Percentiles rank a stretch among this genome's conserved stretches.
Evolutionary conservation across 2,888 invertebrate genomes (phyloP).

Genomic region (Formica aserva): DNA sequence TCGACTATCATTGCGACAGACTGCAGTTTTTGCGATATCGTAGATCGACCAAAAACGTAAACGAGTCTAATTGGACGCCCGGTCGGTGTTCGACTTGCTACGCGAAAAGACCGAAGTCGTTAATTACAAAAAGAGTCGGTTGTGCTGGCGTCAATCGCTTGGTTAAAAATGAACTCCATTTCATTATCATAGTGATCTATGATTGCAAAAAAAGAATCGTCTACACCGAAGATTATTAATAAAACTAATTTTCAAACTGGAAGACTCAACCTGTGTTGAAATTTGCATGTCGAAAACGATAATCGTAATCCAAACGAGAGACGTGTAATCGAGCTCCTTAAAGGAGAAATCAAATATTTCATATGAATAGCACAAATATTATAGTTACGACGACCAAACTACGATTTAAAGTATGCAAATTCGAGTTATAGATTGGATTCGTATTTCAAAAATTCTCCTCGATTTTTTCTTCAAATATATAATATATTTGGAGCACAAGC

Average conservation of each 20-base stretch:
- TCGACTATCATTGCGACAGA: conserved; percentile 33
- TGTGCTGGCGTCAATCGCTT: not conserved
- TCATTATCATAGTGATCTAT: not conserved
- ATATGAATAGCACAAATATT: conserved; percentile 48
- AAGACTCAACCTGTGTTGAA: not conserved
- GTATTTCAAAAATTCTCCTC: not conserved
- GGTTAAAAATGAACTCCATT: not conserved
- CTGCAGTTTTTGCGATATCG: conserved; percentile 46
- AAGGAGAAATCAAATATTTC: conserved; percentile 35
- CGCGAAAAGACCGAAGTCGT: conserved; percentile 9
- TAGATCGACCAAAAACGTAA: conserved; percentile 27
- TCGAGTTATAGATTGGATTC: conserved; percentile 6
- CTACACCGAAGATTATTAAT: not conserved
- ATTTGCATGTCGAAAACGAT: conserved; percentile 1
- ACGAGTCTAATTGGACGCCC: conserved; percentile 42
- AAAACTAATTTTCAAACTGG: not conserved
- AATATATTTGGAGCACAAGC: not conserved
- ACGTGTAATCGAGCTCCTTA: conserved; percentile 14
- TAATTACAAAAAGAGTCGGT: conserved; percentile 6
- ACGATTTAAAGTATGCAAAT: conserved; percentile 38
- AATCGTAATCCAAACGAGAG: conserved; percentile 1
- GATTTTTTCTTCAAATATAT: not conserved
- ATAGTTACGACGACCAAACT: conserved; percentile 38
- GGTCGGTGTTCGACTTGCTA: not conserved
- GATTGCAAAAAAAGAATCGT: not conserved